phyloP scores from a whole-genome alignment of 2,113 vertebrate genomes.

The Felis catus region F.catus_Fca126_mat1.0 CM031421.1:70118501-70119000 shows the following conservation, averaged over 20 bases:
- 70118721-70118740: background rate
- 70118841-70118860: slow-evolving; percentile 37
- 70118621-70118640: background rate
- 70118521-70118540: background rate
- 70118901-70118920: slow-evolving; percentile 39
- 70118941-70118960: slow-evolving; percentile 40
- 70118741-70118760: background rate
- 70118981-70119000: slow-evolving; percentile 15
- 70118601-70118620: background rate
- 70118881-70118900: slow-evolving; percentile 38
- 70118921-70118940: background rate
- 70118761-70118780: background rate
- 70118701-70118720: background rate
- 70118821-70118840: background rate
- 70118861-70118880: background rate
- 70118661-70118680: background rate
- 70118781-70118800: background rate
- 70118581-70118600: background rate
- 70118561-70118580: background rate
- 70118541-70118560: background rate
- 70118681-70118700: background rate
- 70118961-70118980: slow-evolving; percentile 22
- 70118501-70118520: slow-evolving; percentile 32
- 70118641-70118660: background rate
- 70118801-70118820: background rate